Evolutionary conservation across 2,888 invertebrate species (phyloP), one percentile per base, ranked within the genome.

Genomic region (Caenorhabditis sp.): DNA sequence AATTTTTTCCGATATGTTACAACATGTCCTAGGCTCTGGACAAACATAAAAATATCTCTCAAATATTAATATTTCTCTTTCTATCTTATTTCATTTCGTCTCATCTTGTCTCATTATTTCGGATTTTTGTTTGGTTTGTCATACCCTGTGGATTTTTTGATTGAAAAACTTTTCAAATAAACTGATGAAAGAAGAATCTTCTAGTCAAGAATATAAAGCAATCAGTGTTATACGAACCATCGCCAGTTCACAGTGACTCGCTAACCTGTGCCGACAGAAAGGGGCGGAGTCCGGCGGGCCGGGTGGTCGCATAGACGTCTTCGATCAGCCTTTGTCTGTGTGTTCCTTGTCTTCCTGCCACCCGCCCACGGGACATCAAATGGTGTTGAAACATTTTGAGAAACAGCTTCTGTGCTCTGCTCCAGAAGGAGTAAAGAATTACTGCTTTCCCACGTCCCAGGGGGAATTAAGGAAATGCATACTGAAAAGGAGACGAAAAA

Each of bases 321-420:
- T 59, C 63, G 41, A 6, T 44, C n/a, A n/a, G 4, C 44, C 51
- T 4, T 4, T 1, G 22, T 4, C 22, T 22, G 22, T 22, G 58
- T 31, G 69, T 77, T 64, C 63, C 35, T 0, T 54, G 24, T 51
- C 38, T 59, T 63, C 54, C 56, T 41, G 56, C 51, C 72, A 51
- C 38, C 80, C 80, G 74, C 74, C 80, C 80, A 73, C 76, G 75
- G 69, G 74, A 76, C 63, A 74, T 69, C 69, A 59, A 74, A 74
- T 81, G 75, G 81, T 81, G 81, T 81, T 75, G 81, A 81, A 81
- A 81, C 75, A 75, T 81, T 81, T 81, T 81, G 75, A 76, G 70
- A 72, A 75, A 81, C 68, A 69, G 63, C 61, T 75, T 59, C 22
- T 28, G 10, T 41, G 61, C 38, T 54, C 56, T 70, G 51, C 64